Percentiles rank a stretch among this genome's conserved stretches.
phyloP scores from a whole-genome alignment of 2,888 invertebrate species.

The Catocala sponsa region DNA sequence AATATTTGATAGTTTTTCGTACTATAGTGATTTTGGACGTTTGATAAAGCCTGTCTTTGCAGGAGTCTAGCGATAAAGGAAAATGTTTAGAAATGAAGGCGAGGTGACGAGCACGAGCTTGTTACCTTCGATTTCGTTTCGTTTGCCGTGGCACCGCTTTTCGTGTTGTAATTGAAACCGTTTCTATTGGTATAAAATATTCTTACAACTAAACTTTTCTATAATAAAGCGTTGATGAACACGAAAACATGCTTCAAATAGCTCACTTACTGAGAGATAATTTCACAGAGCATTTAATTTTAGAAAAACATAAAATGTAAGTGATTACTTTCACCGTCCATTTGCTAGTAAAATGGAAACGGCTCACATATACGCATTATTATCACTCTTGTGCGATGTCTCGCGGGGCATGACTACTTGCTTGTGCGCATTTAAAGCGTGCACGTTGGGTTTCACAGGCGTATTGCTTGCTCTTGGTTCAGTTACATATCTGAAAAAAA shows the following conservation, averaged over 20 bases:
- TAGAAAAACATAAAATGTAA: constrained; percentile 16
- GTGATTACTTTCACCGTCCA: constrained; percentile 52
- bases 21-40: not conserved
- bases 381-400: constrained; percentile 34
- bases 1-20: too few species aligned
- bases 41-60: too few species aligned
- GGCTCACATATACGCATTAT: constrained; percentile 22
- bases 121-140: too few species aligned
- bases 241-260: not conserved
- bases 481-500: too few species aligned
- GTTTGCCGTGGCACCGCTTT: not conserved
- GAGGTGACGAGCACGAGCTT: too few species aligned
- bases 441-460: constrained; percentile 10
- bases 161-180: not conserved
- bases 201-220: not conserved
- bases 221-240: not conserved
- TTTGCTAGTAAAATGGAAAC: constrained; percentile 21
- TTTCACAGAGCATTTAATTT: constrained; percentile 1
- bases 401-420: not conserved
- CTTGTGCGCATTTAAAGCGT: constrained; percentile 10
- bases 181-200: too few species aligned
- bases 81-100: too few species aligned
- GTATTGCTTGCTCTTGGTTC: constrained; percentile 11
- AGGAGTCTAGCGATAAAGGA: too few species aligned
- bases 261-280: not conserved